These are phyloP conservation scores for Diarsia rubi DNA, from an alignment of 2,888 invertebrate species.

Conservation along the genomic window DNA sequence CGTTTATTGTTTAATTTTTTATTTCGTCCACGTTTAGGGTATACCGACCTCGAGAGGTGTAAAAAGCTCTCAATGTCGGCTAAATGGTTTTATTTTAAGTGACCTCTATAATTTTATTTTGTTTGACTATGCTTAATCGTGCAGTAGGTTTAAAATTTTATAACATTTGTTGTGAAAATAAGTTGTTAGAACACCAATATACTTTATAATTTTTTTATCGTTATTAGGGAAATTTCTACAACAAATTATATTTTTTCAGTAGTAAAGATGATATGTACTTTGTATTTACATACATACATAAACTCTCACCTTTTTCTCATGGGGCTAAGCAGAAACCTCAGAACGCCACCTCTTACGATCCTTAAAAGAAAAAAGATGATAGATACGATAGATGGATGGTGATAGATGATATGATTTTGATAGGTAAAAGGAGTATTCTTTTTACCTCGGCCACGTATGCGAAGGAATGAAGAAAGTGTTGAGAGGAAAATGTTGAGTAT, in stretches of 20 bases:
- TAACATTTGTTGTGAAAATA: not conserved
- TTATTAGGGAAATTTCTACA: not conserved
- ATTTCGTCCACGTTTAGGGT: constrained; percentile 49
- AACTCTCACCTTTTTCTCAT: too few relatives aligned
- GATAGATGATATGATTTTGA: too few relatives aligned
- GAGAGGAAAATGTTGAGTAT: too few relatives aligned
- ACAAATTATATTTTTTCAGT: not conserved
- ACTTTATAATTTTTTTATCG: not conserved
- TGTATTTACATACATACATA: too few relatives aligned
- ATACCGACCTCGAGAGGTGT: constrained; percentile 28
- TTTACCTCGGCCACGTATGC: too few relatives aligned
- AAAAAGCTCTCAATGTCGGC: constrained; percentile 21
- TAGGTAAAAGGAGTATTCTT: too few relatives aligned
- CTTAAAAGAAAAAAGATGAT: too few relatives aligned
- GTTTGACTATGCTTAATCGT: not conserved
- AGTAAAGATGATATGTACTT: not conserved
- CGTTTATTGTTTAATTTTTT: constrained; percentile 64
- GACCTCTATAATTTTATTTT: constrained; percentile 22
- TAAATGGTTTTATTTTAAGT: constrained; percentile 39
- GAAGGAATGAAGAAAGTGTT: too few relatives aligned
- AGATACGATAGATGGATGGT: too few relatives aligned
- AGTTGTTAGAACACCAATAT: not conserved
- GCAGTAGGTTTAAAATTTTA: not conserved
- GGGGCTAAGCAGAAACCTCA: too few relatives aligned
- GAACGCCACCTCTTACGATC: too few relatives aligned